Conservation (phyloP, 2,888 invertebrate species). For the Autographa gamma region DNA sequence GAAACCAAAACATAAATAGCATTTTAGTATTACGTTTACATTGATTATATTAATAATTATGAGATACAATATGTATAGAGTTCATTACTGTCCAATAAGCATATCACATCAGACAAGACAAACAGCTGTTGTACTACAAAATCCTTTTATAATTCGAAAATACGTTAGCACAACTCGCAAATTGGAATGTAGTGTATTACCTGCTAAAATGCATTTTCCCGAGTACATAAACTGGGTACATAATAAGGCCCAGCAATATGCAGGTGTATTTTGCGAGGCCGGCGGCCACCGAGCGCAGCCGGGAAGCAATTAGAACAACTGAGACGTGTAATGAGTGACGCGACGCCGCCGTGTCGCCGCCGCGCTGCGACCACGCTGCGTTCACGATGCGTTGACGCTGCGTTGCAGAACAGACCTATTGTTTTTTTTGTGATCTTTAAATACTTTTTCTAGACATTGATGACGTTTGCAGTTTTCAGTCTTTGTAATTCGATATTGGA, state of each 20-base stretch:
- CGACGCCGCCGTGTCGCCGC: constrained; percentile 19
- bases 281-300: constrained; percentile 39
- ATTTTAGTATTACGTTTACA: too few relatives aligned
- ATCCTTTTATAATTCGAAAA: background rate
- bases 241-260: constrained; percentile 23
- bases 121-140: too few relatives aligned
- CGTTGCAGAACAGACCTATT: too few relatives aligned
- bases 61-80: too few relatives aligned
- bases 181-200: constrained; percentile 30
- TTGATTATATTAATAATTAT: too few relatives aligned
- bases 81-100: too few relatives aligned
- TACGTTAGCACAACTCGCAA: background rate
- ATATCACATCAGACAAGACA: too few relatives aligned
- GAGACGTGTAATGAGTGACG: constrained; percentile 78
- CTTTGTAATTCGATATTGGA: too few relatives aligned
- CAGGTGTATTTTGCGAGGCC: constrained; percentile 20
- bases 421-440: too few relatives aligned
- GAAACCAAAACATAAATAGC: too few relatives aligned
- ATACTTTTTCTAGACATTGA: too few relatives aligned
- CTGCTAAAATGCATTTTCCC: constrained; percentile 24
- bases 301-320: constrained; percentile 78
- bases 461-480: too few relatives aligned
- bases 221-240: constrained; percentile 11
- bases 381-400: background rate
- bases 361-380: constrained; percentile 44